These are phyloP conservation scores for Andrena praecox DNA, from an alignment of 2,888 invertebrate species.

Conservation along the genomic window DNA sequence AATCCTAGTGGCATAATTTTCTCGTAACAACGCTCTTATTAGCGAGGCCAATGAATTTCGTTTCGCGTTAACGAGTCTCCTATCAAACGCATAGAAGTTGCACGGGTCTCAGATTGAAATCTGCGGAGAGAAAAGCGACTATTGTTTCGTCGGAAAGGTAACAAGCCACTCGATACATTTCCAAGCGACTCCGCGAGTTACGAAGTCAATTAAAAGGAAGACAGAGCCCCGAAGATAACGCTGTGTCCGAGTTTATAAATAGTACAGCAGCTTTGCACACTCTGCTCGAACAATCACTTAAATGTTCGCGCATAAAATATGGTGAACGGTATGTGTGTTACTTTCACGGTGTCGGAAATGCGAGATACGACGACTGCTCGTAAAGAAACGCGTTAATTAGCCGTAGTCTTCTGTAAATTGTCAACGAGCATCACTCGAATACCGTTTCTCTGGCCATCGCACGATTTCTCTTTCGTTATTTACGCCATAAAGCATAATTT, in stretches of 20 bases:
- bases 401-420: slow-evolving; percentile 32
- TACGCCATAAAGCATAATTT: slow-evolving; percentile 2
- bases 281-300: background rate
- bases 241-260: background rate
- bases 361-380: slow-evolving; percentile 18
- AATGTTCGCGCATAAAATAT: slow-evolving; percentile 1
- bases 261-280: background rate
- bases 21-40: background rate
- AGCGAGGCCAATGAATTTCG: background rate
- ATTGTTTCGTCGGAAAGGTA: background rate
- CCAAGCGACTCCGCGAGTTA: background rate
- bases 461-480: slow-evolving; percentile 38
- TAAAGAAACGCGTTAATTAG: slow-evolving; percentile 45
- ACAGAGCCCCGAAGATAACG: background rate
- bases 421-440: slow-evolving; percentile 9
- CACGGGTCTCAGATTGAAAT: background rate
- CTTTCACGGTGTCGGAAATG: slow-evolving; percentile 38
- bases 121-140: background rate
- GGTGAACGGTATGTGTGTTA: slow-evolving; percentile 15
- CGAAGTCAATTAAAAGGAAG: background rate
- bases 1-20: background rate
- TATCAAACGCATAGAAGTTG: background rate
- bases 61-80: background rate
- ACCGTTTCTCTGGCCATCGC: background rate
- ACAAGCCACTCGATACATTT: slow-evolving; percentile 5